These are phyloP conservation scores for Catagonus wagneri DNA, from an alignment of 2,113 vertebrate species.

Conservation along the genomic window DNA sequence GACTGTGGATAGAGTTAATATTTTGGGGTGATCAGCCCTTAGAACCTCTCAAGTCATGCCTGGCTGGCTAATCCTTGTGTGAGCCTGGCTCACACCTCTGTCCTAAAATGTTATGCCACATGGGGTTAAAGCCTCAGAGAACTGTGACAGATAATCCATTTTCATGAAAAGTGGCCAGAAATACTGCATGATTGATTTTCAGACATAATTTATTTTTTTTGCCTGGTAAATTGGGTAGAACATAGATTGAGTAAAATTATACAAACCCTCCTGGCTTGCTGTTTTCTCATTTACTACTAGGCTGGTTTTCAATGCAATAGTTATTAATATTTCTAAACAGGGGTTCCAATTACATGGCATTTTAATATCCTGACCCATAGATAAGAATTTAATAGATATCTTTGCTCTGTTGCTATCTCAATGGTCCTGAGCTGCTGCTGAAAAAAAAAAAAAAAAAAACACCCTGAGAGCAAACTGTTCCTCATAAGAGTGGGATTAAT, in stretches of 20 bases:
- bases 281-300: constrained; percentile 64
- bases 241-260: constrained; percentile 58
- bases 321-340: constrained; percentile 71
- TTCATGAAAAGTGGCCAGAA: constrained; percentile 62
- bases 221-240: constrained; percentile 68
- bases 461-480: constrained; percentile 21
- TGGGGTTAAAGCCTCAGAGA: not conserved
- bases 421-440: not conserved
- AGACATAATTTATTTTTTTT: constrained; percentile 65
- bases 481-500: constrained; percentile 8
- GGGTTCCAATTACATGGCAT: constrained; percentile 6
- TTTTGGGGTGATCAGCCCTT: not conserved
- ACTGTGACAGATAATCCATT: constrained; percentile 47
- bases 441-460: not conserved
- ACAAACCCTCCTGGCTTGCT: constrained; percentile 43
- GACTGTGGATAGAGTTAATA: not conserved
- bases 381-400: constrained; percentile 51
- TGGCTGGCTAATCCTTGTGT: not conserved
- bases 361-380: constrained; percentile 43
- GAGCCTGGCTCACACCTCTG: not conserved
- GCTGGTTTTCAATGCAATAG: constrained; percentile 64
- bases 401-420: constrained; percentile 24
- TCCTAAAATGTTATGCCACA: constrained; percentile 32
- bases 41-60: not conserved
- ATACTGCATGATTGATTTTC: constrained; percentile 58